Evolutionary conservation across 2,797 vertebrate genomes (phyloP).

Genomic region (Lophotriccus pileatus): DNA sequence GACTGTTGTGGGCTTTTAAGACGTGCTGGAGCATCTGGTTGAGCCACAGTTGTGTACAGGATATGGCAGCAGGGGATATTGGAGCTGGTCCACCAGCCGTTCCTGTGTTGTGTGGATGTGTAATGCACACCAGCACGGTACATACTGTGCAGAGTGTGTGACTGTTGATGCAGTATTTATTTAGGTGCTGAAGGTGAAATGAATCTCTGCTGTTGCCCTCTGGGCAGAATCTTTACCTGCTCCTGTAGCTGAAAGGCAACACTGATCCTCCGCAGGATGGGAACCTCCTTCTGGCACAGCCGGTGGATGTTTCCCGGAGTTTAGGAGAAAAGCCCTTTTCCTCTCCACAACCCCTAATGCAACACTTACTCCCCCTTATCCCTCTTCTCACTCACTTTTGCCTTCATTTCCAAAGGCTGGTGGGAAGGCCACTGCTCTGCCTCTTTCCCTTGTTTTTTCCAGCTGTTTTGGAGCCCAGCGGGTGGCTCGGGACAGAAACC

Average conservation of each 20-base stretch:
- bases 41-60: background rate
- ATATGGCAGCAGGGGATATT: background rate
- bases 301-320: background rate
- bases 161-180: background rate
- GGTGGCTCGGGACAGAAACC: background rate
- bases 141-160: background rate
- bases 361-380: background rate
- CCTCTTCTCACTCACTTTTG: background rate
- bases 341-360: background rate
- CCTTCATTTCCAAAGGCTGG: background rate
- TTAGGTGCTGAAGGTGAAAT: conserved; percentile 47
- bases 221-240: background rate
- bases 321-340: background rate
- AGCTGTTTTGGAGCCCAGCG: background rate
- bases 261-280: background rate
- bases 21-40: background rate
- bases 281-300: accelerated
- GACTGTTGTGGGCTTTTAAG: background rate
- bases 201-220: background rate
- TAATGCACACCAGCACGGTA: background rate
- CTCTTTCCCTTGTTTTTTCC: background rate
- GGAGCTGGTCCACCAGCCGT: background rate
- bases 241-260: background rate
- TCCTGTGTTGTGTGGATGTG: background rate
- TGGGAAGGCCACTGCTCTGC: background rate